Conservation (phyloP, 2,113 vertebrate genomes). For the Pseudonaja textilis region DNA sequence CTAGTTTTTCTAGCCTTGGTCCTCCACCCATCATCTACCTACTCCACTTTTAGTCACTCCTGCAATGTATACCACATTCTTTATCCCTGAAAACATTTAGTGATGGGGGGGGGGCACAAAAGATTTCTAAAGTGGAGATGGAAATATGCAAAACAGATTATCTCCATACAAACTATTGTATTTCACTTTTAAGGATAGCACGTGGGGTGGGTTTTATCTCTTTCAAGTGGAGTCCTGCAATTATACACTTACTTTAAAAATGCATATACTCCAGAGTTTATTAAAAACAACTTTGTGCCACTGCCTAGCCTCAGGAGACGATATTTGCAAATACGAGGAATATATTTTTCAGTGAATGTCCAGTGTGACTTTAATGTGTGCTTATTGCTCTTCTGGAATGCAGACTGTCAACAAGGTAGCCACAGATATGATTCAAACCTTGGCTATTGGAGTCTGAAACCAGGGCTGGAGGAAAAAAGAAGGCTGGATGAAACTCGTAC, state of each 20-base stretch:
- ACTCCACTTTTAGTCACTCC: not conserved
- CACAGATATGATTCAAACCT: slow-evolving; percentile 4
- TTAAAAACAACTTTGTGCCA: not conserved
- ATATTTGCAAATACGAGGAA: slow-evolving; percentile 26
- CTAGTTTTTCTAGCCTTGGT: not conserved
- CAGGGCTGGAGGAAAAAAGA: slow-evolving; percentile 7
- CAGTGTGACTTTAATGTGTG: not conserved
- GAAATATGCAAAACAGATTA: not conserved
- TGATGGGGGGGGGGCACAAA: not conserved
- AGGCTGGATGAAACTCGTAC: not conserved
- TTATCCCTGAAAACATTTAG: not conserved
- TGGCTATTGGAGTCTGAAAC: not conserved
- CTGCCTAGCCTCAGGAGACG: not conserved
- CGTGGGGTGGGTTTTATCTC: not conserved
- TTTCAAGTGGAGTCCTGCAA: not conserved
- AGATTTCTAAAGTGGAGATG: not conserved
- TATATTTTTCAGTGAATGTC: not conserved
- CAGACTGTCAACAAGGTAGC: not conserved
- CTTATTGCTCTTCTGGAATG: not conserved
- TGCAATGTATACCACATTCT: not conserved
- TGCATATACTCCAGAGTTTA: not conserved
- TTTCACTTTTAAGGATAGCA: not conserved
- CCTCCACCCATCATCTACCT: not conserved
- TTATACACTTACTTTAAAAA: not conserved
- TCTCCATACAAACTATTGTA: not conserved